phyloP scores from a whole-genome alignment of 23 tunicate genomes.

The Halocynthia roretzi region DNA sequence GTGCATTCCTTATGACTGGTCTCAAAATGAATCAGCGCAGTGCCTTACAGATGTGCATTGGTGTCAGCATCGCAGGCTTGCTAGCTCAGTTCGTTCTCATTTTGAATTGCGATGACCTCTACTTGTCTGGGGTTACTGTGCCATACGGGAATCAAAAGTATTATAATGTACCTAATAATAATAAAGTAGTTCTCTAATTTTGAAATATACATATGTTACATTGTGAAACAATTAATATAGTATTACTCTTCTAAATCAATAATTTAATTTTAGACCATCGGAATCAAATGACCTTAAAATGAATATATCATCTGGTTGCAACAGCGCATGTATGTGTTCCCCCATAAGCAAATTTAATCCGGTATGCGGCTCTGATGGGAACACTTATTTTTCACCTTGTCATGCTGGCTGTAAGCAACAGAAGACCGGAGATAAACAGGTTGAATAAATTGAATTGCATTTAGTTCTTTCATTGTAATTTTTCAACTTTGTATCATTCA shows the following conservation, averaged over 20 bases:
- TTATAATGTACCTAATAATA: background rate
- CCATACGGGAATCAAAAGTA: slow-evolving; percentile 38
- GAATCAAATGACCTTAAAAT: background rate
- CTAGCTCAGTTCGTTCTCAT: slow-evolving; percentile 60
- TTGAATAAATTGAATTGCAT: too few relatives aligned
- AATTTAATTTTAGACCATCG: background rate
- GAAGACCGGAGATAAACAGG: too few relatives aligned
- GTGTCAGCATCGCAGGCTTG: slow-evolving; percentile 44
- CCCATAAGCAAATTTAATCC: slow-evolving; percentile 30
- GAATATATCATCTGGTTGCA: slow-evolving; percentile 29
- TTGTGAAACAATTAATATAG: background rate
- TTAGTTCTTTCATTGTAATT: background rate
- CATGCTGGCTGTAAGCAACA: slow-evolving; percentile 47
- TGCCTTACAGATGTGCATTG: slow-evolving; percentile 59
- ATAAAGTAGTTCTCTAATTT: background rate
- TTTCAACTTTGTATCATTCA: background rate
- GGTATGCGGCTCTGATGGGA: slow-evolving; percentile 62
- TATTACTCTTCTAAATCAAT: background rate
- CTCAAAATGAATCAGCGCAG: slow-evolving; percentile 44
- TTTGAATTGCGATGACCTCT: slow-evolving; percentile 52
- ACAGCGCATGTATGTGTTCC: slow-evolving; percentile 33
- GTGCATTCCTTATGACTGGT: slow-evolving; percentile 62
- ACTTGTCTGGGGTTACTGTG: slow-evolving; percentile 63
- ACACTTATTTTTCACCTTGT: slow-evolving; percentile 79
- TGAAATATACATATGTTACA: background rate